Conservation (phyloP, 2,113 vertebrate species). For the Cheirogaleus medius region DNA sequence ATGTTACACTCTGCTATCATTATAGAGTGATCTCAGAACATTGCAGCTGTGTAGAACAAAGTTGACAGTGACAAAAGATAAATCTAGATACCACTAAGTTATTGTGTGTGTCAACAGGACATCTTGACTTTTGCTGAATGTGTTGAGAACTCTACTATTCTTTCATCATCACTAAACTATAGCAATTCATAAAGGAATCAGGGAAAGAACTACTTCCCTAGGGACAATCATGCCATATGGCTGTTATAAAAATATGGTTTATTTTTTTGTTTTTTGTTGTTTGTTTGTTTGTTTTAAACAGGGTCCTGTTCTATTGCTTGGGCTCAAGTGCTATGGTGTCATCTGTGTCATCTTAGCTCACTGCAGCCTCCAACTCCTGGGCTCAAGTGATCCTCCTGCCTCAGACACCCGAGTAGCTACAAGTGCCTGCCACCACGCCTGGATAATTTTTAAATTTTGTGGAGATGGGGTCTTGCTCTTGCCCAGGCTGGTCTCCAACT, state of each 20-base stretch:
- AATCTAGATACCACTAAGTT: constrained; percentile 4
- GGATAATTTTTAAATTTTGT: too few species aligned
- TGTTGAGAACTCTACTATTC: constrained; percentile 20
- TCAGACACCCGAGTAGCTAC: too few species aligned
- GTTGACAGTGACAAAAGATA: constrained; percentile 21
- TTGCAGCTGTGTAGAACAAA: neutral
- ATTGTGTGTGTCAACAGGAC: constrained; percentile 41
- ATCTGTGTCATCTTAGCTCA: too few species aligned
- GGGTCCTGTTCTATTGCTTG: too few species aligned
- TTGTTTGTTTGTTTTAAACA: too few species aligned
- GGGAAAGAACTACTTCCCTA: constrained; percentile 20
- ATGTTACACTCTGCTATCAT: constrained; percentile 15
- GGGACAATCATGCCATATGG: neutral
- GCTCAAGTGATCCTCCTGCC: too few species aligned
- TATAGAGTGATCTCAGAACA: neutral
- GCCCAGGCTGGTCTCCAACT: too few species aligned
- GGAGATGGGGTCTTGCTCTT: too few species aligned
- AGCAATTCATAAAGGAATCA: constrained; percentile 13
- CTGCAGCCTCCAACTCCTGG: too few species aligned
- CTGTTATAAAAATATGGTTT: constrained; percentile 46
- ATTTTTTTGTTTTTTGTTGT: neutral
- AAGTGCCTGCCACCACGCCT: too few species aligned
- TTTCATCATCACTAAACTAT: constrained; percentile 46
- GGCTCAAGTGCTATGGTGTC: too few species aligned
- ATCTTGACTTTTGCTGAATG: constrained; percentile 46